A percentile compares a stretch with the other conserved stretches of the same genome.
These are phyloP conservation scores for Tetramorium simillimum DNA, from an alignment of 1,140 invertebrate genomes.

Conservation along the genomic window DNA sequence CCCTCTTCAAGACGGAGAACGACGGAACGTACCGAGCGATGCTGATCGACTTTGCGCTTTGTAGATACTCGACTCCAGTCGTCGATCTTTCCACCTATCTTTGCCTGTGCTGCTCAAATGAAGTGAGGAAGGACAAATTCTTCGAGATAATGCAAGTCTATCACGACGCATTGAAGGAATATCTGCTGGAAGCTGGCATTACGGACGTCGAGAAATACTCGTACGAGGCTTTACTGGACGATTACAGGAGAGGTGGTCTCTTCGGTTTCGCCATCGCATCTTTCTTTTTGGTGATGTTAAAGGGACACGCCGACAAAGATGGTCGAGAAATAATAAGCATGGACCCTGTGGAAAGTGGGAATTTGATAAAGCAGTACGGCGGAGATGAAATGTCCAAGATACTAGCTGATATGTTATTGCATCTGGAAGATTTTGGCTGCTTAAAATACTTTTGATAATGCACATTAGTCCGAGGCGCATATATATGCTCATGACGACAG, in stretches of 20 bases:
- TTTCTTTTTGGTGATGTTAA: constrained; percentile 76
- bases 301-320: background rate
- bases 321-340: background rate
- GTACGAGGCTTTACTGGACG: constrained; percentile 72
- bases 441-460: constrained; percentile 57
- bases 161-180: constrained; percentile 65
- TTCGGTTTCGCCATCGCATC: constrained; percentile 77
- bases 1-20: constrained; percentile 73
- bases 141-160: constrained; percentile 78
- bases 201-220: constrained; percentile 67
- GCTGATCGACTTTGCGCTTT: constrained; percentile 82
- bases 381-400: constrained; percentile 66
- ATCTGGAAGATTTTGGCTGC: constrained; percentile 68
- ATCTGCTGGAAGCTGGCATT: constrained; percentile 63
- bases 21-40: constrained; percentile 68
- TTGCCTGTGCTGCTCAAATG: constrained; percentile 76
- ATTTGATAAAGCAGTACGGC: background rate
- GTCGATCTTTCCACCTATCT: constrained; percentile 83
- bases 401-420: constrained; percentile 74
- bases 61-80: constrained; percentile 78
- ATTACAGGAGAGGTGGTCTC: constrained; percentile 76
- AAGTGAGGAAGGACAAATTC: constrained; percentile 66
- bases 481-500: background rate
- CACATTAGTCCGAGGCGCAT: background rate
- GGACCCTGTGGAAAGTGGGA: rapidly evolving